Percentiles rank a stretch among this genome's conserved stretches.
phyloP scores from a whole-genome alignment of 2,888 invertebrate species.

The Ptilodon capucinus region DNA sequence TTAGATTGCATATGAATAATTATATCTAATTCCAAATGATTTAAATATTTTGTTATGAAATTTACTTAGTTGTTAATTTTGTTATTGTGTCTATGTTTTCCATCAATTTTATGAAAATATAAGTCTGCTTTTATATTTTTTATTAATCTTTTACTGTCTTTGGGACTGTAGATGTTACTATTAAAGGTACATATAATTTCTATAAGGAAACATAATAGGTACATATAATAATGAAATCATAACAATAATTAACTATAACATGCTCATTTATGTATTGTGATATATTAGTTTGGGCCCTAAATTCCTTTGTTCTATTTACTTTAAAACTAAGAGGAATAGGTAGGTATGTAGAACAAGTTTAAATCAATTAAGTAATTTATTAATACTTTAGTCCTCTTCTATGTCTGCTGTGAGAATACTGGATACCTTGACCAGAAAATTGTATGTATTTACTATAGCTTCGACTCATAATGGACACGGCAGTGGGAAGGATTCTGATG shows the following conservation, averaged over 20 bases:
- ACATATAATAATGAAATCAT: too few species aligned
- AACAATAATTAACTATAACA: too few species aligned
- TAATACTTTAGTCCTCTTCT: too few species aligned
- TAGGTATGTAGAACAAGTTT: too few species aligned
- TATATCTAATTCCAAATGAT: neutral
- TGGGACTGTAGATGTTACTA: too few species aligned
- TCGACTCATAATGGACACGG: conserved; percentile 63
- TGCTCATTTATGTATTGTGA: too few species aligned
- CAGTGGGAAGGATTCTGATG: conserved; percentile 65
- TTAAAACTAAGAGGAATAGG: too few species aligned
- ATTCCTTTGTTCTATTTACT: too few species aligned
- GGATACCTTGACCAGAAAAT: neutral
- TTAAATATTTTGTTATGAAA: neutral
- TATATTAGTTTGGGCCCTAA: too few species aligned
- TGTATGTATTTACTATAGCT: conserved; percentile 41
- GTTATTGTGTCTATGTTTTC: neutral
- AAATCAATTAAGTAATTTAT: too few species aligned
- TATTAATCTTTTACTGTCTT: neutral
- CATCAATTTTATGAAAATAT: neutral
- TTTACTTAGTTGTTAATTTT: neutral
- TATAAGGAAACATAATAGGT: too few species aligned
- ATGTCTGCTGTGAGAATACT: neutral
- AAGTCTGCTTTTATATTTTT: neutral
- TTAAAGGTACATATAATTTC: too few species aligned
- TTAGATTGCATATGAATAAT: neutral